Evolutionary conservation across 2,888 invertebrate genomes (phyloP), one percentile per base, ranked within the genome.

Genomic region (Drosophila merina): DNA sequence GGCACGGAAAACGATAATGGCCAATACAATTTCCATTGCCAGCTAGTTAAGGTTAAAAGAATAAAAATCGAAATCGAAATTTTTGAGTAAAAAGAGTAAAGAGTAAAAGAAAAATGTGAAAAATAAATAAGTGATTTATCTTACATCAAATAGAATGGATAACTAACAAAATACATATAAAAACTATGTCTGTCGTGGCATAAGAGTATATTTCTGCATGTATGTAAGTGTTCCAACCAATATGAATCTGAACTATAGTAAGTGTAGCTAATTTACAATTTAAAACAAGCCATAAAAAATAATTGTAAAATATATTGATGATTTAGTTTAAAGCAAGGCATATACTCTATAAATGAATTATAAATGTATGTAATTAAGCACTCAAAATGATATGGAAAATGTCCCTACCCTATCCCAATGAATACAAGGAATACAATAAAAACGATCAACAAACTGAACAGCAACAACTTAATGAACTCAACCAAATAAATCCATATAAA

Each of bases 121-220:
- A 51, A 26, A 73, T 63, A 72, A 70, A 51, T 74, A 79, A 71
- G 86, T 83, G 86, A 88, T 86, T 83, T 84, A 75, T 75, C 84
- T 82, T 58, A 72, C 73, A 75, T 64, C 63, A 69, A 81, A 59
- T 58, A 82, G 54, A 77, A 58, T 47, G 50, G 25, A 74, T 62
- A 57, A 26, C 51, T 26, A 50, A 10, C 47, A 26, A 40, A 28
- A 10, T 14, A 59, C 48, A 55, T 45, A 51, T 49, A 56, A n/a
- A 56, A 57, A 51, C 20, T 75, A 59, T 40, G 45, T 64, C 51
- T 67, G 76, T 75, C 49, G 7, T 36, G 47, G 12, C 62, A 31
- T 55, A 28, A 30, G 72, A 54, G 59, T 75, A 63, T 54, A 58
- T 63, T 58, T 72, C 66, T 55, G 68, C 66, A 64, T 64, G 51